Base-by-base conservation (phyloP, 2,888 invertebrate species). In the Cryptocheilus praepositus region DNA sequence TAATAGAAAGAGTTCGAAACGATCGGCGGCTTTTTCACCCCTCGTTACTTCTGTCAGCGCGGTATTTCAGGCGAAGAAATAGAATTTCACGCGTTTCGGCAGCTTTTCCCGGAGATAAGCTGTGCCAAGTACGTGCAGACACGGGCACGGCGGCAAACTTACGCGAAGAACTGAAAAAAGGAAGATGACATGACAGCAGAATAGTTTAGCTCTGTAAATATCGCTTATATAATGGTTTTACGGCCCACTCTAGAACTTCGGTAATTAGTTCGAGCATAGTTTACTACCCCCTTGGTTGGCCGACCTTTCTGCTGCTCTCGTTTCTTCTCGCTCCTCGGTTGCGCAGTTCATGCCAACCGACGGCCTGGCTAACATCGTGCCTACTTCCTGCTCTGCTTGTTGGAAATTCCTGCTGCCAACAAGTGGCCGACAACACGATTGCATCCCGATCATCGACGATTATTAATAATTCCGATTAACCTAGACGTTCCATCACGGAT, bases 181-280 rank as follows among this genome's bases (percentile, higher is more conserved):
- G 21, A 36, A 36, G 55, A 36, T n/a, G 28, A 16, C 55, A 11
- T n/a, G 55, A 36, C 52, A 21, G 57, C 45, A 54, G 70, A 69
- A 70, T 72, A 61, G 66, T 68, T 49, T 61, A 63, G 65, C 61
- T 76, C 64, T 68, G 69, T 71, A 78, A 78, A 79, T 74, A 79
- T 74, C 72, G 70, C 58, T 66, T 61, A 72, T 71, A 59, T 77
- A 74, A 78, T 70, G 70, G 69, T 77, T 77, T 79, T 72, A 70
- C 67, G 60, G 67, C 52, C 65, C 67, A 66, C 54, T 69, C 59
- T 53, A 22, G 49, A 79, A 78, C 65, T 78, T 79, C 16, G 69
- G 49, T 79, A 78, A 79, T 78, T 78, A 79, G 69, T 77, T 77
- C 11, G 70, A 67, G 64, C 67, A 79, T 78, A 78, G 77, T 79